Base-by-base conservation (phyloP, 1,140 invertebrate genomes). In the Diploscapter pachys region DNA sequence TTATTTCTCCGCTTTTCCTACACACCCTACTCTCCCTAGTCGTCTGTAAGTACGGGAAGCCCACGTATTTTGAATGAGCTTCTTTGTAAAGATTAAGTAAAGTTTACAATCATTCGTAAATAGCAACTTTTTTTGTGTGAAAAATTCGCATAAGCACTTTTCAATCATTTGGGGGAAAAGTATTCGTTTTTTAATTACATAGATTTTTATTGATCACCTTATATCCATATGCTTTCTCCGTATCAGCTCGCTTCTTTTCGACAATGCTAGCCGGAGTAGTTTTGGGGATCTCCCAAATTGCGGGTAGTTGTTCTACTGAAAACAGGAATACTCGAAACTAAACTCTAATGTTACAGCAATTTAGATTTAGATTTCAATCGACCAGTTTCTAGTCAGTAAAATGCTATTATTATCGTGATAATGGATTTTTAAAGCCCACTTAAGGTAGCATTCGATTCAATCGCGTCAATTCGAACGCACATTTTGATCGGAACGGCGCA, bases 381-480 rank as follows among this genome's bases (percentile, higher is more conserved):
- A 31, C 31, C 31, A 1, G 31, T 31, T 31, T 31, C 31, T 31
- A 31, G 1, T 31, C 31, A 31, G 31, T 31, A 0, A 31, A 31
- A 31, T 31, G 31, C 31, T 31, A 31, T 31, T 31, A 31, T 31
- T 1, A 31, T 31, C 31, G 0, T 31, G 31, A 31, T 31, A 31
- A 31, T 31, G 31, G 0, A 1, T 54, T 1, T 80, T 64, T 4
- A 55, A 64, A 4, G 13, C 59, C 48, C 48, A 56, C 3, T 71
- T 50, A 50, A 50, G 9, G 73, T 73, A 9, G 63, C 57, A 50
- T 66, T 67, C 8, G 53, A 63, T 53, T 71, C 68, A 55, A 72
- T 61, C 53, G 83, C 81, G 64, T 84, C 82, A 54, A 85, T 84
- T 48, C 81, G 74, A 55, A 84, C 83, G 59, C 83, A 85, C 76